Conservation (phyloP, 2,797 vertebrate genomes). For the Heliangelus exortis region DNA sequence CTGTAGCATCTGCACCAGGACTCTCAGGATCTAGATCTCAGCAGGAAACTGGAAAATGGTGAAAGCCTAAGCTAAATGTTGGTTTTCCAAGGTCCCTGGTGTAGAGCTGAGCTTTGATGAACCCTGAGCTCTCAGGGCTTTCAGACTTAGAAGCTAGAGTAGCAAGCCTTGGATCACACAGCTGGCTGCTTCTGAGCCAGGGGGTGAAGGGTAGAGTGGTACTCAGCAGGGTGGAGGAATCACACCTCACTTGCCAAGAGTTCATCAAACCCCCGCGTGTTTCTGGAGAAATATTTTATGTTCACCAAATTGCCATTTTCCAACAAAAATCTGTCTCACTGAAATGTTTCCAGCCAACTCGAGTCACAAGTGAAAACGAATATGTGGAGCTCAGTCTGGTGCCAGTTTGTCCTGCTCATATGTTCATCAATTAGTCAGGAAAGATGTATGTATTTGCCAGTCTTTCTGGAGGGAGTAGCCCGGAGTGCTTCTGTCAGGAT, state of each 20-base stretch:
- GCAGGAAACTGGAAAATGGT: background rate
- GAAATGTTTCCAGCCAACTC: conserved; percentile 38
- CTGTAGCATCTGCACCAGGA: background rate
- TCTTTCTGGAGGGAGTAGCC: conserved; percentile 20
- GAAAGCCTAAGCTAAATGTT: background rate
- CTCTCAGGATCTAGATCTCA: background rate
- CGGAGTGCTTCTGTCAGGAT: background rate
- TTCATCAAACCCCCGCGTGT: background rate
- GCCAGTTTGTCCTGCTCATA: conserved; percentile 34
- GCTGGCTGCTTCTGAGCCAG: background rate
- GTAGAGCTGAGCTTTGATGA: background rate
- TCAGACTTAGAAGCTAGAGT: background rate
- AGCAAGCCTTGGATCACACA: background rate
- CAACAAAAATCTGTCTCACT: conserved; percentile 45
- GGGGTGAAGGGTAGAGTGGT: background rate
- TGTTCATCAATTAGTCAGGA: conserved; percentile 61
- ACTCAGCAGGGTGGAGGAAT: background rate
- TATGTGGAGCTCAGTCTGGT: conserved; percentile 39
- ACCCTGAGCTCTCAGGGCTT: background rate
- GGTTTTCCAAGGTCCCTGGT: background rate
- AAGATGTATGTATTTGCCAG: conserved; percentile 49
- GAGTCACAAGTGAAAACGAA: background rate
- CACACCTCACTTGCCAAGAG: background rate
- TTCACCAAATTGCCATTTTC: conserved; percentile 50
- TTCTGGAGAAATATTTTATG: conserved; percentile 61